These are phyloP conservation scores for Microplitis mediator DNA, from an alignment of 1,140 invertebrate genomes.

Conservation along the genomic window DNA sequence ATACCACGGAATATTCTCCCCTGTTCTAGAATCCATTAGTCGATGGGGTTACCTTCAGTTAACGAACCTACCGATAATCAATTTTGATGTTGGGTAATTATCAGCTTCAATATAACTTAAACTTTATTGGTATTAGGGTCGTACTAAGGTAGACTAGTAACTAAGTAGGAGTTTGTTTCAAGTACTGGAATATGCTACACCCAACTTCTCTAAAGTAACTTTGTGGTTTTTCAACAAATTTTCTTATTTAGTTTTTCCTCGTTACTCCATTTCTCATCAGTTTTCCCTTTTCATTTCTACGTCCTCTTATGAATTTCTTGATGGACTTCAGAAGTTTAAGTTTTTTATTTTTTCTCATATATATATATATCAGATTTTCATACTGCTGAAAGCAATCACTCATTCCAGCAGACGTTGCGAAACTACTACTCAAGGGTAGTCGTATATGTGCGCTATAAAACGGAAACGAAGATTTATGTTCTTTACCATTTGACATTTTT, in stretches of 20 bases:
- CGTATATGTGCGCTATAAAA: neutral
- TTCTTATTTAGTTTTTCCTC: neutral
- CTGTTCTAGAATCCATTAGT: slow-evolving; percentile 35
- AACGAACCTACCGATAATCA: slow-evolving; percentile 33
- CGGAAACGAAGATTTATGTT: slow-evolving; percentile 19
- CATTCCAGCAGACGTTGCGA: neutral
- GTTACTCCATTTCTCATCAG: neutral
- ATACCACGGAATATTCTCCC: neutral
- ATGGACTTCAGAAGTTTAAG: neutral
- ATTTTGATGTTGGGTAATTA: slow-evolving; percentile 36
- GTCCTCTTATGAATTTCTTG: neutral
- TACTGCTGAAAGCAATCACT: slow-evolving; percentile 17
- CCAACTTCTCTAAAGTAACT: neutral
- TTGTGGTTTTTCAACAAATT: neutral
- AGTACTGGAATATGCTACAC: neutral
- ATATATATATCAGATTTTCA: neutral
- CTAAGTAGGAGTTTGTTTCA: neutral
- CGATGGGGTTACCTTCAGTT: slow-evolving; percentile 21
- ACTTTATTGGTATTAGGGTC: neutral
- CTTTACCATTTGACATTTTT: neutral
- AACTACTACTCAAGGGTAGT: neutral
- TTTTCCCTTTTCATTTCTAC: neutral
- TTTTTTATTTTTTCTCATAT: neutral
- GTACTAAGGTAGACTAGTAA: neutral
- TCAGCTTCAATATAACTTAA: slow-evolving; percentile 24